phyloP scores from a whole-genome alignment of 2,888 invertebrate genomes.

The Megalurothrips usitatus region DNA sequence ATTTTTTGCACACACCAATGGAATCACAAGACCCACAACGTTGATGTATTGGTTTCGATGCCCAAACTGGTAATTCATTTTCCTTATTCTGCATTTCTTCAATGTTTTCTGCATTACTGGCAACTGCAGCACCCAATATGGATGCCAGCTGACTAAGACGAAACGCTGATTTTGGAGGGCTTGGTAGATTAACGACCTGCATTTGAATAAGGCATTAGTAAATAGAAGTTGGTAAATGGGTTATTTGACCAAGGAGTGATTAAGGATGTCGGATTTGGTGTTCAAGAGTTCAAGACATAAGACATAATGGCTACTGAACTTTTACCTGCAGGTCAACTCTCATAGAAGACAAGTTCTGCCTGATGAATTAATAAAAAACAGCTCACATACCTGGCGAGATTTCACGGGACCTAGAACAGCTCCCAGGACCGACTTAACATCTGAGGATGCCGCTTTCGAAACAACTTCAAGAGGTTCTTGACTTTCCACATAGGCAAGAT shows the following conservation, averaged over 20 bases:
- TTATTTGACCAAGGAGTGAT: slow-evolving; percentile 32
- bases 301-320: too few relatives aligned
- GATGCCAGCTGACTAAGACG: background rate
- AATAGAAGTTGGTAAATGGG: background rate
- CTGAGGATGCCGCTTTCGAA: background rate
- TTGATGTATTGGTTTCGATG: background rate
- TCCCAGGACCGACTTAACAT: slow-evolving; percentile 16
- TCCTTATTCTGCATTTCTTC: slow-evolving; percentile 64
- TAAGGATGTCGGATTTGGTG: background rate
- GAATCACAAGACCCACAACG: slow-evolving; percentile 45
- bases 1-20: slow-evolving; percentile 46
- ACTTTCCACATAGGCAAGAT: slow-evolving; percentile 32
- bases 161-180: background rate
- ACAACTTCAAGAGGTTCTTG: slow-evolving; percentile 35
- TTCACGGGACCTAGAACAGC: slow-evolving; percentile 31
- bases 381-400: slow-evolving; percentile 23
- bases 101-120: slow-evolving; percentile 40
- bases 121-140: slow-evolving; percentile 4
- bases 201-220: background rate
- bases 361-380: background rate
- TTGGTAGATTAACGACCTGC: background rate
- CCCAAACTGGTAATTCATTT: slow-evolving; percentile 57
- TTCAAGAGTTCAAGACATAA: too few relatives aligned
- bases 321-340: too few relatives aligned
- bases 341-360: too few relatives aligned